phyloP scores from a whole-genome alignment of 2,888 invertebrate species.

The Cylloceria caligata region DNA sequence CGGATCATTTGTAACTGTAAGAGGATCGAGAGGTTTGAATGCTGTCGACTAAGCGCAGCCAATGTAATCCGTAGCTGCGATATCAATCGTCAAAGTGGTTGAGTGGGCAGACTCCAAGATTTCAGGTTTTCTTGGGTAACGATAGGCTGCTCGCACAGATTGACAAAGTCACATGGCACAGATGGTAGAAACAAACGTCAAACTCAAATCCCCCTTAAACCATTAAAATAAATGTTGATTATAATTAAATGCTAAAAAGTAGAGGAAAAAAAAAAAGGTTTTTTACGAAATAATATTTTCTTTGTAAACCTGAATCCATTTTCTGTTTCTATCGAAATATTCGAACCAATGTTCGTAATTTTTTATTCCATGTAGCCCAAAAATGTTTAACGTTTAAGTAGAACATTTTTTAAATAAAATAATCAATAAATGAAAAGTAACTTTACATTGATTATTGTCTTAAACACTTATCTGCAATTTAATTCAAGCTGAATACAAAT shows the following conservation, averaged over 20 bases:
- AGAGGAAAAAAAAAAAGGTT: too few species aligned
- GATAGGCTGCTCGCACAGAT: slow-evolving; percentile 1
- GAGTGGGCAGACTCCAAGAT: slow-evolving; percentile 2
- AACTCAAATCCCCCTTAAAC: neutral
- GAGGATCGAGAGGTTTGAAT: slow-evolving; percentile 10
- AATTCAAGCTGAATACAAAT: neutral
- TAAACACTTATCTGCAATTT: neutral
- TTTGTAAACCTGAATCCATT: too few species aligned
- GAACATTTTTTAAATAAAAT: too few species aligned
- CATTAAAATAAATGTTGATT: neutral
- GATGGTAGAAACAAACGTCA: neutral
- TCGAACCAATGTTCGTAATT: too few species aligned
- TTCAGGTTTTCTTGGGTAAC: slow-evolving; percentile 18
- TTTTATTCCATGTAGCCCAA: too few species aligned
- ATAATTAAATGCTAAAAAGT: neutral
- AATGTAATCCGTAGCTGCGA: slow-evolving; percentile 5
- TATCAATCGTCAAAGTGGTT: slow-evolving; percentile 13
- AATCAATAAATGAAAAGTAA: too few species aligned
- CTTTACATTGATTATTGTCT: neutral
- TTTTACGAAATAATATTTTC: too few species aligned
- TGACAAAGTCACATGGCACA: neutral
- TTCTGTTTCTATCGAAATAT: too few species aligned
- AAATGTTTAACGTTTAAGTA: too few species aligned
- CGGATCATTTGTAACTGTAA: slow-evolving; percentile 34
- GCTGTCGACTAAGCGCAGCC: neutral